Percentiles rank a stretch among this genome's conserved stretches.
phyloP scores from a whole-genome alignment of 1,140 invertebrate genomes.

The Heterodera carotae region DNA sequence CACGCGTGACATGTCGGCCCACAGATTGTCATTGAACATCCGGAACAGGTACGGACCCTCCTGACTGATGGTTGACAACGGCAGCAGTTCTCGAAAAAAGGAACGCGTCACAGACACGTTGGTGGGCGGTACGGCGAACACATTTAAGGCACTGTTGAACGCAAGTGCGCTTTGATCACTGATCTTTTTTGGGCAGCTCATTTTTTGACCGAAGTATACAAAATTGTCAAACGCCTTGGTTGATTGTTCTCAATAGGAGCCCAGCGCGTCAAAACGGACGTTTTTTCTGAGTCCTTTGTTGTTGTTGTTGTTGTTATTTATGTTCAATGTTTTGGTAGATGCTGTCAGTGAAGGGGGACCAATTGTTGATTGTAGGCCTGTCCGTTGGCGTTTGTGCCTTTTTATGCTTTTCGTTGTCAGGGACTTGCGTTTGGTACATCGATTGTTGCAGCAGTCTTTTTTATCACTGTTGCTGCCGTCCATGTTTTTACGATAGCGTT shows the following conservation, averaged over 20 bases:
- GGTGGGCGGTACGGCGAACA: conserved; percentile 39
- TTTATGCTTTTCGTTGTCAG: neutral
- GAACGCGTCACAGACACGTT: conserved; percentile 41
- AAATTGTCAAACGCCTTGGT: too few species aligned
- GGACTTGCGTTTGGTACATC: neutral
- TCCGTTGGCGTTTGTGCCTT: neutral
- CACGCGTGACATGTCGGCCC: conserved; percentile 31
- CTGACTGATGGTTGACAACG: conserved; percentile 29
- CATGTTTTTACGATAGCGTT: conserved; percentile 1
- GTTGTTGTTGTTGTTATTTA: too few species aligned
- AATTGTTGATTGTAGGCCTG: neutral
- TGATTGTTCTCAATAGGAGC: neutral
- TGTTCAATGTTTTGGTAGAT: too few species aligned
- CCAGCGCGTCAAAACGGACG: neutral
- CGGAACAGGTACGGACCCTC: conserved; percentile 26
- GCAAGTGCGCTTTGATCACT: conserved; percentile 21
- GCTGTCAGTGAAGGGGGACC: neutral
- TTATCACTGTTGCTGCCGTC: too few species aligned
- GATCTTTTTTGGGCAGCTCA: neutral
- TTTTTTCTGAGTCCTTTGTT: neutral
- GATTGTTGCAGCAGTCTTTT: too few species aligned
- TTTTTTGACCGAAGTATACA: too few species aligned
- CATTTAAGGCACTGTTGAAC: conserved; percentile 30
- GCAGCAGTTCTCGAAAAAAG: conserved; percentile 32
- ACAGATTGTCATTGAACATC: conserved; percentile 36